These are phyloP conservation scores for Brachypodius melanocephalos DNA, from an alignment of 2,113 vertebrate species.

Conservation along the genomic window DNA sequence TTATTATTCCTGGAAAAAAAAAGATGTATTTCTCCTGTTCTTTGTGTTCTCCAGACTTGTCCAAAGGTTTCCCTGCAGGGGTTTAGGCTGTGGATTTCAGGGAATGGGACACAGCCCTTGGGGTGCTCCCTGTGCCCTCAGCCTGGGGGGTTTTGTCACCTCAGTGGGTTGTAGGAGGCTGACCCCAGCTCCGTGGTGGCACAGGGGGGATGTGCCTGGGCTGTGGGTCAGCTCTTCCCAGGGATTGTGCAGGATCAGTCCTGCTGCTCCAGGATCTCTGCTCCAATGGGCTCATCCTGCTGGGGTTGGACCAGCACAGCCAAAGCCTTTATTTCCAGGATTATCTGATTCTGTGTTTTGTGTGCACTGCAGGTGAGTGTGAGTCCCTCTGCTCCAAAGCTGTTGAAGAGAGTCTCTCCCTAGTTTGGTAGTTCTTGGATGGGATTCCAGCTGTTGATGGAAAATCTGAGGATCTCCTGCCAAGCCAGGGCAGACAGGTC, in stretches of 20 bases:
- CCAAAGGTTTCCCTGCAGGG: not conserved
- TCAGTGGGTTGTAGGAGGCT: not conserved
- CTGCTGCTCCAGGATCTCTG: not conserved
- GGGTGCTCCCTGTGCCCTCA: no score
- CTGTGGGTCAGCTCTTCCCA: not conserved
- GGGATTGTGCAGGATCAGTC: fast-evolving
- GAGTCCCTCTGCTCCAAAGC: not conserved
- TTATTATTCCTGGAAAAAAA: not conserved
- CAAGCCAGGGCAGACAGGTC: not conserved
- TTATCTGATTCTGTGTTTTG: not conserved
- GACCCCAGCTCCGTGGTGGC: not conserved
- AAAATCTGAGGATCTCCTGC: not conserved
- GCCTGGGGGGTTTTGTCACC: not conserved
- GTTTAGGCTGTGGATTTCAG: not conserved
- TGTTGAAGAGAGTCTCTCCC: not conserved
- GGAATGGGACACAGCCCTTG: no score
- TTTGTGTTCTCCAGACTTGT: not conserved
- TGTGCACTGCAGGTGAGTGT: not conserved
- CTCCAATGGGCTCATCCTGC: not conserved
- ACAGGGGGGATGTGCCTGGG: not conserved
- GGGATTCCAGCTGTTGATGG: not conserved
- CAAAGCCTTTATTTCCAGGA: not conserved
- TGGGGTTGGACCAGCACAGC: not conserved
- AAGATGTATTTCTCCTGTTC: fast-evolving
- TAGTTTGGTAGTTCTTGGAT: not conserved